A percentile compares a stretch with the other conserved stretches of the same genome.
These are phyloP conservation scores for Steinernema hermaphroditum DNA, from an alignment of 2,888 invertebrate genomes.

Conservation along the genomic window DNA sequence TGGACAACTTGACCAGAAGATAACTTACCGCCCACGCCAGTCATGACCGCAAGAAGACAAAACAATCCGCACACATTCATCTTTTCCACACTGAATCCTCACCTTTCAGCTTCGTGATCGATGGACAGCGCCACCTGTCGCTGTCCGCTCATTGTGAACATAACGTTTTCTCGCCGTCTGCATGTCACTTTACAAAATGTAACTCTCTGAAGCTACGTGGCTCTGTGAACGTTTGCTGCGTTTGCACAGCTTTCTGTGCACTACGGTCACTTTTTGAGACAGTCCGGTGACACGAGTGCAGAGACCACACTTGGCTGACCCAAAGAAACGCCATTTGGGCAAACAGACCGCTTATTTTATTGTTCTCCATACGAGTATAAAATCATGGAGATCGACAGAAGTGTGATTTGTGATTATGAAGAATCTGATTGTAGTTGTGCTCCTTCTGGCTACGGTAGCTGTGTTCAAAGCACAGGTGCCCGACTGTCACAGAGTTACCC, in stretches of 20 bases:
- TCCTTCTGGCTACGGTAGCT: not conserved
- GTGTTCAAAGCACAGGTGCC: not conserved
- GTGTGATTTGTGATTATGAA: too few relatives aligned
- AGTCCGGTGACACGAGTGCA: too few relatives aligned
- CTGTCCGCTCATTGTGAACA: conserved; percentile 7
- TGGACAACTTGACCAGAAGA: too few relatives aligned
- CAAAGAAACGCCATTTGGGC: too few relatives aligned
- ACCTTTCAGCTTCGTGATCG: not conserved
- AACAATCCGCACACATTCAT: not conserved
- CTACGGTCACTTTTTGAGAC: conserved; percentile 6
- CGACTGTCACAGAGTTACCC: not conserved
- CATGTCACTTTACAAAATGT: conserved; percentile 26
- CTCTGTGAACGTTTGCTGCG: not conserved
- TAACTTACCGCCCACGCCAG: not conserved
- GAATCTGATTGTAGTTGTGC: not conserved
- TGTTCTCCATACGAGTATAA: too few relatives aligned
- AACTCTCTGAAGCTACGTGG: conserved; percentile 16
- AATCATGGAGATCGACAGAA: too few relatives aligned
- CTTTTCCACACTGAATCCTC: not conserved
- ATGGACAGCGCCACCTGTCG: conserved; percentile 11
- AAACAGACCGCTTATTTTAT: too few relatives aligned
- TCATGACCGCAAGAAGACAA: not conserved
- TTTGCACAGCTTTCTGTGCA: not conserved
- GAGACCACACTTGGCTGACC: too few relatives aligned
- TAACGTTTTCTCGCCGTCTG: conserved; percentile 1